These are phyloP conservation scores for Hiodon tergisus DNA, from an alignment of 2,113 vertebrate species.

Conservation along the genomic window DNA sequence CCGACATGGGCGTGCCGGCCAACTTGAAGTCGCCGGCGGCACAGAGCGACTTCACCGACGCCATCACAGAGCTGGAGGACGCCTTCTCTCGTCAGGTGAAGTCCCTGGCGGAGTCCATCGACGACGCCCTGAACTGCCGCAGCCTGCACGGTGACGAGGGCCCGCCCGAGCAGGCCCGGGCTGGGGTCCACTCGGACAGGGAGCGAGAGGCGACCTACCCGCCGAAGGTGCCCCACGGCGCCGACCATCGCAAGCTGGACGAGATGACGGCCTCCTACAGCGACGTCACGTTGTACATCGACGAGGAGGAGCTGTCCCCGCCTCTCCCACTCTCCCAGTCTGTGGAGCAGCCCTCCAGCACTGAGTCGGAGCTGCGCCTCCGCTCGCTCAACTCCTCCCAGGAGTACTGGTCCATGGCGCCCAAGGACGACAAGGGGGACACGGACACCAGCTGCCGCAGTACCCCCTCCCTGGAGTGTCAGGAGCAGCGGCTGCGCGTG, in stretches of 20 bases:
- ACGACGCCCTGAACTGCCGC: constrained; percentile 90
- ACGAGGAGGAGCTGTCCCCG: constrained; percentile 90
- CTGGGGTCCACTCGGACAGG: constrained; percentile 54
- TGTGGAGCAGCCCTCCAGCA: constrained; percentile 74
- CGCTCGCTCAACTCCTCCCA: constrained; percentile 72
- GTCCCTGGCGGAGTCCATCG: constrained; percentile 92
- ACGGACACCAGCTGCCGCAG: constrained; percentile 87
- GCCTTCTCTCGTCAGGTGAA: constrained; percentile 95
- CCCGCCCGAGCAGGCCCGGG: constrained; percentile 52
- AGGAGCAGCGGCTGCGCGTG: constrained; percentile 76
- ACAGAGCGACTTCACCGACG: constrained; percentile 80
- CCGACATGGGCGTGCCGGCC: constrained; percentile 64
- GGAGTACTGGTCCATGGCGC: constrained; percentile 88
- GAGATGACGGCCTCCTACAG: constrained; percentile 95
- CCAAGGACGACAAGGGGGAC: constrained; percentile 82
- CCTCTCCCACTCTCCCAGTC: constrained; percentile 78
- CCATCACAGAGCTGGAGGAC: constrained; percentile 93
- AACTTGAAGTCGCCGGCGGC: constrained; percentile 70
- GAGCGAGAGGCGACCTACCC: constrained; percentile 67
- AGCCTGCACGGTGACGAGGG: constrained; percentile 80
- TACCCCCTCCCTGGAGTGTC: constrained; percentile 83
- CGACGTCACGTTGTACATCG: constrained; percentile 92
- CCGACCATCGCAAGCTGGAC: constrained; percentile 77
- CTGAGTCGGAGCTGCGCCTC: constrained; percentile 77
- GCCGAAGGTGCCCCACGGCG: constrained; percentile 59